Percentiles rank a stretch among this genome's conserved stretches.
These are phyloP conservation scores for Acromyrmex echinatior DNA, from an alignment of 1,140 invertebrate genomes.

Conservation along the genomic window DNA sequence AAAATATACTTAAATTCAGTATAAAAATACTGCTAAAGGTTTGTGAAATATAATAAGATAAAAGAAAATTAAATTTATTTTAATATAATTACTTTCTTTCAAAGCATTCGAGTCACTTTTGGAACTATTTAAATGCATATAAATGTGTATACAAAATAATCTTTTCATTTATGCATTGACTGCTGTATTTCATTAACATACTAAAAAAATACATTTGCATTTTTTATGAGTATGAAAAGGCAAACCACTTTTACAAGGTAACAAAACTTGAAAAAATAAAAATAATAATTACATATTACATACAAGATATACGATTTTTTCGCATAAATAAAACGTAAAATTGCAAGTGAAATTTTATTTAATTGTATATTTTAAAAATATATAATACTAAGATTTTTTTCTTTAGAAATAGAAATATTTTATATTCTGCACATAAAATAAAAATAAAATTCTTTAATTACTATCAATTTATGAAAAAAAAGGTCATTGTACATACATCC, in stretches of 20 bases:
- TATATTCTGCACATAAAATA: background rate
- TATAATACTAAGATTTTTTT: background rate
- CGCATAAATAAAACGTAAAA: background rate
- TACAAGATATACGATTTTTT: background rate
- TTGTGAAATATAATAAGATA: background rate
- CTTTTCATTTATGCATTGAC: background rate
- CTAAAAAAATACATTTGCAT: background rate
- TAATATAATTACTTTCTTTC: background rate
- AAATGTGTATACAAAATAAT: background rate
- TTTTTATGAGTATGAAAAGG: background rate
- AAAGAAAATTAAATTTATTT: background rate
- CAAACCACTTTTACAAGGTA: background rate
- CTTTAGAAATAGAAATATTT: background rate
- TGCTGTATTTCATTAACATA: background rate
- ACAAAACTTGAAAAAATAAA: constrained; percentile 1
- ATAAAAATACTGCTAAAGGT: background rate
- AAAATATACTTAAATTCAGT: background rate
- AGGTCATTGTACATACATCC: background rate
- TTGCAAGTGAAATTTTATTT: background rate
- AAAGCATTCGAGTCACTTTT: background rate
- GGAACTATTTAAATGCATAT: background rate
- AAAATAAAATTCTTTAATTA: constrained; percentile 5
- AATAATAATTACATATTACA: background rate
- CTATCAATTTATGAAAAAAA: constrained; percentile 3
- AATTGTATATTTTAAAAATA: background rate